Conservation (phyloP, 2,113 vertebrate genomes). For the Nothobranchius kuhntae region DNA sequence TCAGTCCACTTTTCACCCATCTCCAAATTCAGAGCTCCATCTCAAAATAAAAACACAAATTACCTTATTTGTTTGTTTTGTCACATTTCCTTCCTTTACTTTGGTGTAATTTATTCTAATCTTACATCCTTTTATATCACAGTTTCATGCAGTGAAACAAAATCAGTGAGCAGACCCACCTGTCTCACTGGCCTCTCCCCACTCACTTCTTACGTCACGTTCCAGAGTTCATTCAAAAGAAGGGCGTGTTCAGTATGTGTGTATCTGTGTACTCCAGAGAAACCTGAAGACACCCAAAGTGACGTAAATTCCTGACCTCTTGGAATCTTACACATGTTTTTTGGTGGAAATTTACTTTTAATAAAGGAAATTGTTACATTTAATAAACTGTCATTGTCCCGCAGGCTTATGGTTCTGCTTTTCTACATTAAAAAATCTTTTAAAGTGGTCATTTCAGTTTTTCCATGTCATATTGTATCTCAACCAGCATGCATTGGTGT, state of each 20-base stretch:
- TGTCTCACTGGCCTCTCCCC: conserved; percentile 1
- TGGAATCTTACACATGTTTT: too few species aligned
- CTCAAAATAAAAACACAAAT: conserved; percentile 22
- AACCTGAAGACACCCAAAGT: background rate
- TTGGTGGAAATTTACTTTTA: too few species aligned
- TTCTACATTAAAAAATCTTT: too few species aligned
- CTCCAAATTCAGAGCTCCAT: background rate
- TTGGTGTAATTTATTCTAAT: conserved; percentile 6
- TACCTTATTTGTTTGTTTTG: conserved; percentile 2
- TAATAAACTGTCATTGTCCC: too few species aligned
- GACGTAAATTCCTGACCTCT: background rate
- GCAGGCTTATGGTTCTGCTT: too few species aligned
- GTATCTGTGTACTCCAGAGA: background rate
- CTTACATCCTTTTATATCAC: background rate
- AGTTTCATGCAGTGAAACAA: background rate
- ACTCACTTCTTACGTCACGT: conserved; percentile 33
- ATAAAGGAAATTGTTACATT: too few species aligned
- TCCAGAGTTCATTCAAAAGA: conserved; percentile 5
- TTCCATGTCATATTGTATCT: too few species aligned
- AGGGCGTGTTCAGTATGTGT: conserved; percentile 9
- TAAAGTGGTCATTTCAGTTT: too few species aligned
- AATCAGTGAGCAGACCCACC: conserved; percentile 5
- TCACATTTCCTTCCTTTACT: conserved; percentile 3
- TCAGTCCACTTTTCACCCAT: conserved; percentile 42
- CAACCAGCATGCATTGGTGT: too few species aligned